These are phyloP conservation scores for Rhagoletis zephyria DNA, from an alignment of 1,140 invertebrate species.

Conservation along the genomic window DNA sequence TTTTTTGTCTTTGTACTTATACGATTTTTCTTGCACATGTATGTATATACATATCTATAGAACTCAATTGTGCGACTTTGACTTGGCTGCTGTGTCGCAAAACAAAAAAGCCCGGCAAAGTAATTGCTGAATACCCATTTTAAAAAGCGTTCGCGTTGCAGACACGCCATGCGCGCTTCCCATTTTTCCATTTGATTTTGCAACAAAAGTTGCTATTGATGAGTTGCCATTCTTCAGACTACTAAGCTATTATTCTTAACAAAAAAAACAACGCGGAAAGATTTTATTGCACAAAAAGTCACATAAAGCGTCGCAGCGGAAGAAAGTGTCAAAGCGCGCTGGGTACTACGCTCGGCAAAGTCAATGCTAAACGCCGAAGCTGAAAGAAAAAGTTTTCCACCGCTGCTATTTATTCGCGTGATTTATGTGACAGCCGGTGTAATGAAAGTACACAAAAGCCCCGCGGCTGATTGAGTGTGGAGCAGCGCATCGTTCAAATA, in stretches of 20 bases:
- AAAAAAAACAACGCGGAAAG: too few relatives aligned
- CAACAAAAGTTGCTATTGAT: slow-evolving; percentile 18
- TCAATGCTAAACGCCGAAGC: not conserved
- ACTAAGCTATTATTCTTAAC: not conserved
- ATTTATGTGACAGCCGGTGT: slow-evolving; percentile 36
- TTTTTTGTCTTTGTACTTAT: slow-evolving; percentile 10
- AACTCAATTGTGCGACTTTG: not conserved
- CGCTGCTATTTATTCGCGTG: not conserved
- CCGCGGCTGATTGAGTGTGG: not conserved
- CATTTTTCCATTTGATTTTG: not conserved
- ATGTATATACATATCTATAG: not conserved
- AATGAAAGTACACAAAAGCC: slow-evolving; percentile 31
- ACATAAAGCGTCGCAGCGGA: not conserved
- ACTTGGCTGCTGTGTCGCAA: not conserved
- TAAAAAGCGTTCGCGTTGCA: not conserved
- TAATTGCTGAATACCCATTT: not conserved
- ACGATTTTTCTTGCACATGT: not conserved
- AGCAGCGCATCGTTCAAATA: not conserved
- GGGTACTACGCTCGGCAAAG: not conserved
- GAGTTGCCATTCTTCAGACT: not conserved
- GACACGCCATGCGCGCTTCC: not conserved
- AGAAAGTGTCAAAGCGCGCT: slow-evolving; percentile 31
- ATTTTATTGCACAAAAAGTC: not conserved
- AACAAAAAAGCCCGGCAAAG: not conserved
- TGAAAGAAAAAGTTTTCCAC: slow-evolving; percentile 13